Evolutionary conservation across 2,113 vertebrate species (phyloP).

Genomic region (Octodon degus): DNA sequence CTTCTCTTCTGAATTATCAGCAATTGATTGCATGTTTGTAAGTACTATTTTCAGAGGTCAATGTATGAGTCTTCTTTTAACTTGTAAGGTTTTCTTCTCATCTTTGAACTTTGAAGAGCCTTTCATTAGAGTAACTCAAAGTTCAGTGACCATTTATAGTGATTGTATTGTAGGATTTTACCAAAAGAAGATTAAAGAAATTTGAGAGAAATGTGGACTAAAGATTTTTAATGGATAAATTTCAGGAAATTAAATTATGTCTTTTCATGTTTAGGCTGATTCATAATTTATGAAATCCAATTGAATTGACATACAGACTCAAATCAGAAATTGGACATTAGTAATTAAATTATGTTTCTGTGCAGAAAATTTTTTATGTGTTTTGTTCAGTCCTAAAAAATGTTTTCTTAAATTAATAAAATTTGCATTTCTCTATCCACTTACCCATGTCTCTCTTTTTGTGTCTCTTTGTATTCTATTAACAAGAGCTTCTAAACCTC

Average conservation of each 20-base stretch:
- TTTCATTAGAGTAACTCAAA: slow-evolving; percentile 30
- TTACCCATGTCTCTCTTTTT: neutral
- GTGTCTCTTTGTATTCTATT: neutral
- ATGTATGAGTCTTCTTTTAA: slow-evolving; percentile 48
- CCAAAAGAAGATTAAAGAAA: slow-evolving; percentile 25
- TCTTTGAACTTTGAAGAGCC: slow-evolving; percentile 19
- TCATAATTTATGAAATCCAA: neutral
- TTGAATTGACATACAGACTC: neutral
- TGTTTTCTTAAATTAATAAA: neutral
- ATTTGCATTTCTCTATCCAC: neutral
- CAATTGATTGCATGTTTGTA: slow-evolving; percentile 45
- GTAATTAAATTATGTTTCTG: neutral
- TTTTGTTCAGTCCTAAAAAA: slow-evolving; percentile 29
- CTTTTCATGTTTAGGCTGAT: neutral
- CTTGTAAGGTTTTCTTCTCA: slow-evolving; percentile 4
- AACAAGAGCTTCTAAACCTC: neutral
- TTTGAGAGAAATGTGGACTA: neutral
- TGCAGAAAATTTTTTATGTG: slow-evolving; percentile 9
- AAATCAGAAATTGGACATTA: slow-evolving; percentile 32
- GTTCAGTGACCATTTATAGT: neutral
- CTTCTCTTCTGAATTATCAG: slow-evolving; percentile 27
- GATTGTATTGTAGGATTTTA: neutral
- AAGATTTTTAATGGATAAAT: slow-evolving; percentile 29
- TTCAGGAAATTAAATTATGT: neutral
- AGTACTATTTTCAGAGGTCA: slow-evolving; percentile 55